Base-by-base conservation (phyloP, 37 sponge, comb jelly and placozoan genomes). In the Spongilla lacustris region DNA sequence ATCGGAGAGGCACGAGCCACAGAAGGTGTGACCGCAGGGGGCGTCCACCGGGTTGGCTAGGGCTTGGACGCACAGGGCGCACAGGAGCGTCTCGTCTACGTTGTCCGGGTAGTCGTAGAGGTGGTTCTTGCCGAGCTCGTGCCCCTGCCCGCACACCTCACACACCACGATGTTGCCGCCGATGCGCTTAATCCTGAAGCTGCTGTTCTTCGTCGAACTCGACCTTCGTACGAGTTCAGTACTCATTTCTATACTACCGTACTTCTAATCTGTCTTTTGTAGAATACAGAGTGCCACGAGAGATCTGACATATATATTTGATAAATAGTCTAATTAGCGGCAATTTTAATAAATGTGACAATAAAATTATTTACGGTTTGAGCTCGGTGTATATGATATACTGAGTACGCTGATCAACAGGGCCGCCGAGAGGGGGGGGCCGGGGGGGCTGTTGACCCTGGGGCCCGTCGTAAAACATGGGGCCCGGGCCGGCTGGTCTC, bases 1-100 rank as follows among this genome's bases (percentile, higher is more conserved):
- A 48, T 86, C 69, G 30, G 33, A 48, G 29, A 92, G 75, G 73
- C 96, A 95, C 67, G 46, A 75, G 31, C 73, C 68, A 35, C 96
- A 95, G 89, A 88, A 95, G 28, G 96, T 95, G 78, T 95, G 96
- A 13, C 93, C 68, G 50, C 96, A 95, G 2, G 93, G 92, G 27
- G 96, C 90, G 80, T 95, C 96, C 29, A 92, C 91, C 0, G 96
- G 93, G 50, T 95, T 93, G 2, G 92, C 89, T 6, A 95, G 89
- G 14, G 96, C 93, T 69, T 95, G 93, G 37, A 58, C 75, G 74
- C 96, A 95, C 6, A 95, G 67, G 19, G 83, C 66, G 33, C 96
- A 95, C 77, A 92, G 75, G 46, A 95, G 79, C 2, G 90, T 93
- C 4, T 92, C 90, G 36, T 95, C 93, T 0, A 95, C 80, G 36